phyloP scores from a whole-genome alignment of 2,113 vertebrate genomes.

The Anguilla japonica region DNA sequence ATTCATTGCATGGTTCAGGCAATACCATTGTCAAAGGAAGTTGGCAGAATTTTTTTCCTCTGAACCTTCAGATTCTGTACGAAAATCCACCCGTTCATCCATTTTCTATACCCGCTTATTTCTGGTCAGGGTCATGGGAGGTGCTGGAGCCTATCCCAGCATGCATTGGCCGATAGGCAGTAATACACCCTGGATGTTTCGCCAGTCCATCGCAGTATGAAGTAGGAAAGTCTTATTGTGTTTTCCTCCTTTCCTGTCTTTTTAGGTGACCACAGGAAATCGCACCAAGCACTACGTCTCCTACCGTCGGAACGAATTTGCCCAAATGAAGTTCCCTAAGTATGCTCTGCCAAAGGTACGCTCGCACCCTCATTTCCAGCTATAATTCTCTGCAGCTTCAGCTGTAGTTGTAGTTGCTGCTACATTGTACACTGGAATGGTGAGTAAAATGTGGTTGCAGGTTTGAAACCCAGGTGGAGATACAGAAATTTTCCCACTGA shows the following conservation, averaged over 20 bases:
- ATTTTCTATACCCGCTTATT: too few species aligned
- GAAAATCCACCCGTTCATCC: neutral
- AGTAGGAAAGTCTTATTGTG: neutral
- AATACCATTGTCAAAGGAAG: neutral
- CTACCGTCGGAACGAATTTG: slow-evolving; percentile 79
- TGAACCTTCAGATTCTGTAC: neutral
- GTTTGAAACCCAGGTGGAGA: neutral
- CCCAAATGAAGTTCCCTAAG: slow-evolving; percentile 92
- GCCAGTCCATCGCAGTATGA: too few species aligned
- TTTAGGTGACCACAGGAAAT: slow-evolving; percentile 82
- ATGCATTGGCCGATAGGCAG: too few species aligned
- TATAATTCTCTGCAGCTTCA: too few species aligned
- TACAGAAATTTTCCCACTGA: neutral
- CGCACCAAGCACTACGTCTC: slow-evolving; percentile 88
- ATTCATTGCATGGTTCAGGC: neutral
- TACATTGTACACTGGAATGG: neutral
- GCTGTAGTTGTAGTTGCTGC: neutral
- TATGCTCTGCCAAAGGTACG: slow-evolving; percentile 89
- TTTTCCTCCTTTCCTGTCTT: neutral
- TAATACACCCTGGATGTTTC: too few species aligned
- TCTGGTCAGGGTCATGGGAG: too few species aligned
- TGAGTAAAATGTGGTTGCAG: neutral
- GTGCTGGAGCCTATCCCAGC: too few species aligned
- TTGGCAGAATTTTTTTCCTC: neutral
- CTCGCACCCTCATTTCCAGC: slow-evolving; percentile 3